Evolutionary conservation across 2,888 invertebrate genomes (phyloP).

Genomic region (Tricholauxania praeusta): DNA sequence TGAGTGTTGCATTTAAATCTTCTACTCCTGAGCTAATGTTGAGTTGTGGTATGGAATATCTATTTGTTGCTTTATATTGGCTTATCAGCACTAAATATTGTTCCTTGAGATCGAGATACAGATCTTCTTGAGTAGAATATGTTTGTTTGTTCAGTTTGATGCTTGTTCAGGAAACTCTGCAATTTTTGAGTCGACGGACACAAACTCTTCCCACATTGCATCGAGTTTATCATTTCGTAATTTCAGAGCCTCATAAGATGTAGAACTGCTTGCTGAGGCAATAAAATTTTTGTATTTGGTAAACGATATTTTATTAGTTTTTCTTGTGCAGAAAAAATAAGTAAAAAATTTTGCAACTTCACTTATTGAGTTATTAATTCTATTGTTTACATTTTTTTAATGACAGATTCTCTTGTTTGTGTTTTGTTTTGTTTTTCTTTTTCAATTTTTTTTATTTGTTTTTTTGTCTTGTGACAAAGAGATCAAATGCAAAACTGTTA

Average conservation of each 20-base stretch:
- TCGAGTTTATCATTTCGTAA: conserved; percentile 1
- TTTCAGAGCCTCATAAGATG: conserved; percentile 7
- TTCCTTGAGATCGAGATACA: conserved; percentile 19
- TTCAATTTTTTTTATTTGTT: too few species aligned
- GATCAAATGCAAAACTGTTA: too few species aligned
- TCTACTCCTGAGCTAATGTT: conserved; percentile 17
- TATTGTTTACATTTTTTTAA: too few species aligned
- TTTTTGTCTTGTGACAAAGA: too few species aligned
- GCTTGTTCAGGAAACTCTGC: conserved; percentile 6
- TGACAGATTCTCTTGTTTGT: too few species aligned
- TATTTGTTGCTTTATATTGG: too few species aligned
- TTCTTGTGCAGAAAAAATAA: too few species aligned
- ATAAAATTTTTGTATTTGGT: conserved; percentile 18
- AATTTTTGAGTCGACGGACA: not conserved
- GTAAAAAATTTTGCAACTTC: too few species aligned
- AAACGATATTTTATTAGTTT: not conserved
- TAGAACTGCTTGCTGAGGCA: not conserved
- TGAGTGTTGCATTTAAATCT: conserved; percentile 13
- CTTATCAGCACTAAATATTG: not conserved
- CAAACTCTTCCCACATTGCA: conserved; percentile 20
- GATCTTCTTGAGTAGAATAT: conserved; percentile 11
- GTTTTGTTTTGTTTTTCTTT: too few species aligned
- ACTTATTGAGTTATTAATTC: too few species aligned
- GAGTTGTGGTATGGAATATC: conserved; percentile 7
- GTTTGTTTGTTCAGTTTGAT: too few species aligned